Percentiles rank a stretch among this genome's conserved stretches.
phyloP scores from a whole-genome alignment of 2,888 invertebrate species.

The Drosophila mercatorum region DNA sequence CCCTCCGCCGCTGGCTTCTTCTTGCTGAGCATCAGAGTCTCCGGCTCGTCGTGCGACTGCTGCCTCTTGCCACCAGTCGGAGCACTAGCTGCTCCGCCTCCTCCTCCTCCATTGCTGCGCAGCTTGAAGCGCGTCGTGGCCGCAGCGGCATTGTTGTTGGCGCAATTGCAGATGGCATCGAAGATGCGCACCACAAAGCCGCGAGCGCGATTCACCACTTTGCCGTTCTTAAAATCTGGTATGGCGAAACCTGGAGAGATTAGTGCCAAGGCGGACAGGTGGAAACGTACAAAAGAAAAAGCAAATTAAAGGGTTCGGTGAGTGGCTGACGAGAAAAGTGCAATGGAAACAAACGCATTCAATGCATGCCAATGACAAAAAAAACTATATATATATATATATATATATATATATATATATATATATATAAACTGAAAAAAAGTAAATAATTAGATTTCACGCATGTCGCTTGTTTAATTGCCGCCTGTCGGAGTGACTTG shows the following conservation, averaged over 20 bases:
- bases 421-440: background rate
- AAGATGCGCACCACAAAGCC: constrained; percentile 88
- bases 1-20: constrained; percentile 66
- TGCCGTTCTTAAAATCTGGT: constrained; percentile 86
- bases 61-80: constrained; percentile 57
- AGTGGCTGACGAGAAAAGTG: constrained; percentile 52
- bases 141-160: constrained; percentile 86
- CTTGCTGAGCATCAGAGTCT: constrained; percentile 64
- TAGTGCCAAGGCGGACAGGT: constrained; percentile 42
- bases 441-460: constrained; percentile 32
- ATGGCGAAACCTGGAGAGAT: constrained; percentile 81
- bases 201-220: constrained; percentile 87
- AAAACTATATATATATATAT: background rate
- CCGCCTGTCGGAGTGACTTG: constrained; percentile 2
- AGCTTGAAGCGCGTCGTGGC: constrained; percentile 85
- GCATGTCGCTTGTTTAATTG: constrained; percentile 46
- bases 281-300: constrained; percentile 12
- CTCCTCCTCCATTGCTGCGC: constrained; percentile 73
- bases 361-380: constrained; percentile 5
- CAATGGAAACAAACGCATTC: constrained; percentile 47
- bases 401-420: background rate
- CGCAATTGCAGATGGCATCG: constrained; percentile 88
- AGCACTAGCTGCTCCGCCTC: constrained; percentile 10
- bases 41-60: constrained; percentile 60
- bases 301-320: constrained; percentile 47